A percentile compares a stretch with the other conserved stretches of the same genome.
phyloP scores from a whole-genome alignment of 2,797 vertebrate genomes.

The Pitangus sulphuratus region DNA sequence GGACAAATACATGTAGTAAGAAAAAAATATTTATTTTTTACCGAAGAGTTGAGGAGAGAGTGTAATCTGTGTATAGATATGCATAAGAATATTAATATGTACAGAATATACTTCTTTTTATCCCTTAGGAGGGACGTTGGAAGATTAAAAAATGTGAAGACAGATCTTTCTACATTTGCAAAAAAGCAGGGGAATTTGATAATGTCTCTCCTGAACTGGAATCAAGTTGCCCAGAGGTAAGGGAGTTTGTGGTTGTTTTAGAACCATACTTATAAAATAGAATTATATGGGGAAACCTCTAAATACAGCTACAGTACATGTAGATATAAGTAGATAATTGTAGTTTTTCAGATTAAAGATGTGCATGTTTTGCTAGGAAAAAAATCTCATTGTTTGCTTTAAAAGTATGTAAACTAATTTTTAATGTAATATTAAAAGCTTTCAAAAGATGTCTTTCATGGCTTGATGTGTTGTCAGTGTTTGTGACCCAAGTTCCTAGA shows the following conservation, averaged over 20 bases:
- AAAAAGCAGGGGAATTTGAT: slow-evolving; percentile 74
- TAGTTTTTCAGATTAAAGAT: neutral
- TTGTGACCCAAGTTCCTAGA: slow-evolving; percentile 24
- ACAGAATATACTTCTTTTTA: neutral
- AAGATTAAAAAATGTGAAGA: slow-evolving; percentile 83
- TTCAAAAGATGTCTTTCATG: neutral
- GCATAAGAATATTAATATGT: neutral
- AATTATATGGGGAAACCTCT: neutral
- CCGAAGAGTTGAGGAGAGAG: neutral
- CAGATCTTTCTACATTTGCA: slow-evolving; percentile 82
- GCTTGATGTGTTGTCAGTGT: neutral
- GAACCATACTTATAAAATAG: neutral
- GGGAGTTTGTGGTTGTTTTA: neutral
- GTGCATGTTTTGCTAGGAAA: neutral
- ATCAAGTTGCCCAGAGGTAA: slow-evolving; percentile 86
- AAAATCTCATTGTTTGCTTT: neutral
- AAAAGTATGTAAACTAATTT: neutral
- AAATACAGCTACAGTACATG: neutral
- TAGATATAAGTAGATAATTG: neutral
- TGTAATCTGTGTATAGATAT: neutral
- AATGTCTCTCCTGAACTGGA: slow-evolving; percentile 69
- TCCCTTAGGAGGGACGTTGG: slow-evolving; percentile 84
- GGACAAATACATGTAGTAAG: neutral
- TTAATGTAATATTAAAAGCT: neutral
- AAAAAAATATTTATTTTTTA: neutral